Evolutionary conservation across 2,888 invertebrate species (phyloP).

Genomic region (Patella ulyssiponensis): DNA sequence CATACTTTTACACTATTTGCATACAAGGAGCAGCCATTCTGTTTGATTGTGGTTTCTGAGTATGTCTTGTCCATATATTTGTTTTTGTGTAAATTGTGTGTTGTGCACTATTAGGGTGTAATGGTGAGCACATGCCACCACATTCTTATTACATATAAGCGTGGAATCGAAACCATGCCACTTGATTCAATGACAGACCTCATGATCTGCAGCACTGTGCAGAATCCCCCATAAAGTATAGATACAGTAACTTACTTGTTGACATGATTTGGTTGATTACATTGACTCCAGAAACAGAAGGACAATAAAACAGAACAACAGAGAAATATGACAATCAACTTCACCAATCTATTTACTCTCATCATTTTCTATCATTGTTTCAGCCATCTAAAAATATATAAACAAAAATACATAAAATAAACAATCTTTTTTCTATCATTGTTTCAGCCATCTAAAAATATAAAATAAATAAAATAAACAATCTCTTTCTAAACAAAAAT

Average conservation of each 20-base stretch:
- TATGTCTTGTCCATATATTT: too few species aligned
- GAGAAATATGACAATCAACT: conserved; percentile 31
- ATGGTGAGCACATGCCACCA: not conserved
- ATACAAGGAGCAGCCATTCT: too few species aligned
- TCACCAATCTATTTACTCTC: conserved; percentile 36
- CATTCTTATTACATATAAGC: not conserved
- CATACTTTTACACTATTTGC: too few species aligned
- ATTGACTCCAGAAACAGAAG: conserved; percentile 40
- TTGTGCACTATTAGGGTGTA: too few species aligned
- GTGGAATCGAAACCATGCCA: too few species aligned
- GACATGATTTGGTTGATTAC: conserved; percentile 24
- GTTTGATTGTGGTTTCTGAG: too few species aligned
- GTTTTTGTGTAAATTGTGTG: too few species aligned
- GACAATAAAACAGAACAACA: conserved; percentile 37
- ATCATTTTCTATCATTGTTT: conserved; percentile 19
- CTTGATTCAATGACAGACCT: too few species aligned
- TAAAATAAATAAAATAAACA: too few species aligned
- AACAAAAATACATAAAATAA: not conserved
- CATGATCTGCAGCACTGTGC: too few species aligned
- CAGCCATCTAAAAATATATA: conserved; percentile 10
- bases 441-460: not conserved
- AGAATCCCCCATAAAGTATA: too few species aligned
- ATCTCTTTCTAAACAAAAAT: too few species aligned
- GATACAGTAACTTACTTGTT: conserved; percentile 13
- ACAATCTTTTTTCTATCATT: not conserved